Conservation (phyloP, 2,888 invertebrate species). For the Pachliopta kotzebuea region DNA sequence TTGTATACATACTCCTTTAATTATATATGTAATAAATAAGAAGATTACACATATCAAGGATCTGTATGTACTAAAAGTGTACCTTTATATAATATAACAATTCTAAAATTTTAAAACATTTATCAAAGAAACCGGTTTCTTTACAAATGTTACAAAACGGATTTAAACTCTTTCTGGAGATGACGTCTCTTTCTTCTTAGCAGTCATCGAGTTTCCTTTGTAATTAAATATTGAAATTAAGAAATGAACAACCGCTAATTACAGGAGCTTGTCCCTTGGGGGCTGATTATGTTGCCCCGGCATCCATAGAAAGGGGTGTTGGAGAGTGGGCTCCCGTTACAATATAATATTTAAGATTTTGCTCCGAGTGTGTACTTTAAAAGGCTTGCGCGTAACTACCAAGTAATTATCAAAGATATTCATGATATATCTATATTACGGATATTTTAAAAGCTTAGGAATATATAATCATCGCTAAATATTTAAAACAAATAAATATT, state of each 20-base stretch:
- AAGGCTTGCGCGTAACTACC: conserved; percentile 13
- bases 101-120: conserved; percentile 46
- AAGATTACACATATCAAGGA: background rate
- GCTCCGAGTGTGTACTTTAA: conserved; percentile 25
- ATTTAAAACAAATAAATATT: too few relatives aligned
- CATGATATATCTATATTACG: background rate
- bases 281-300: conserved; percentile 74
- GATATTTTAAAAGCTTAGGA: background rate
- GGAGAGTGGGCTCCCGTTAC: conserved; percentile 59
- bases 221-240: conserved; percentile 83
- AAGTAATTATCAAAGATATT: conserved; percentile 16
- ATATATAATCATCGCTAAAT: background rate
- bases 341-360: conserved; percentile 72
- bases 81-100: conserved; percentile 9
- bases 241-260: conserved; percentile 82
- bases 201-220: conserved; percentile 80
- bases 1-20: background rate
- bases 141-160: conserved; percentile 70
- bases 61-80: background rate
- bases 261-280: conserved; percentile 79
- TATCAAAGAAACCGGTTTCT: conserved; percentile 59
- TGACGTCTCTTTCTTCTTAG: conserved; percentile 74
- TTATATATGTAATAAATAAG: too few relatives aligned
- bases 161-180: conserved; percentile 72
- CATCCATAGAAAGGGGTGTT: conserved; percentile 71